Base-by-base conservation (phyloP, 2,888 invertebrate genomes). In the Stegana nigrithorax region DNA sequence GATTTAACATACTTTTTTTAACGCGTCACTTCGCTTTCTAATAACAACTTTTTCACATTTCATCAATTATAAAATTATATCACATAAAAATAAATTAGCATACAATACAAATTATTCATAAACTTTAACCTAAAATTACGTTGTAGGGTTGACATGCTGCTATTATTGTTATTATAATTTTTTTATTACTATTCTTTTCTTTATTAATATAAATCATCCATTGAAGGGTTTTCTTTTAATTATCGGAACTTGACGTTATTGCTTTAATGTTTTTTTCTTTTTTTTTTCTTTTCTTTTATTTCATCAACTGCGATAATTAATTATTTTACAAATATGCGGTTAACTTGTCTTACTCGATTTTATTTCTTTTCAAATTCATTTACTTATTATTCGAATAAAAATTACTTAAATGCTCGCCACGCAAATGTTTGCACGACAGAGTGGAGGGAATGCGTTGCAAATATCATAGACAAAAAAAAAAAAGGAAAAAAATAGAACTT, bases 1-100 rank as follows among this genome's bases (percentile, higher is more conserved):
- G n/a, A 80, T 80, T 81, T 80, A 81, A 80, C 81, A 80, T 80
- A 80, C 75, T 76, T 73, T 77, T 77, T 75, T 73, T 66, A 25
- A 53, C 14, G 29, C 17, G n/a, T 6, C 21, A 47, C 21, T 12
- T 23, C 21, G 23, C n/a, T 10, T 6, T 6, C n/a, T 10, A 1
- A 47, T 23, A 47, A 47, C 21, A 25, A 23, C 1, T 12, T 23
- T 5, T 21, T 23, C 5, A 10, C n/a, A 17, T 21, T 47, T 23
- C 12, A 21, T 23, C 10, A 7, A 45, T 8, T 19, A 42, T 42
- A 42, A 42, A 42, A 42, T 6, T 42, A 42, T 14, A 42, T 14
- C 17, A 14, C 2, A 42, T 7, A 78, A 81, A 74, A 74, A 68
- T 69, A 80, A 69, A 78, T 76, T 79, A 79, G 70, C 73, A n/a